Evolutionary conservation across 2,888 invertebrate species (phyloP), one percentile per base, ranked within the genome.

Genomic region (Acrobasis repandana): DNA sequence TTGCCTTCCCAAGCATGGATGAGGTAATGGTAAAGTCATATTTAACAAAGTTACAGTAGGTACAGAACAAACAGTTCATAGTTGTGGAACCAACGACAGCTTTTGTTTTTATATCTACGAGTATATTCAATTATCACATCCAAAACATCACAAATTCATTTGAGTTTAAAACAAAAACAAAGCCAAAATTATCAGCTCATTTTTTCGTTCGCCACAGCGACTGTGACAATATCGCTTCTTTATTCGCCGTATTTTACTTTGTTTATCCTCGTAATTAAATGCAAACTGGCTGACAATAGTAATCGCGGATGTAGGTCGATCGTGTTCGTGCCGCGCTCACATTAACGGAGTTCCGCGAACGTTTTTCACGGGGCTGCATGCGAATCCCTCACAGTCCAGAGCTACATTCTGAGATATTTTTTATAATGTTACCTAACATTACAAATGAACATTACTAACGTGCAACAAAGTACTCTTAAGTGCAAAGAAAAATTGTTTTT

Each of bases 301-400:
- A 63, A 63, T 59, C 60, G 54, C 64, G 75, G 75, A 85, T 83
- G 67, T 86, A 80, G 86, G 88, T 81, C 85, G 81, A 71, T 65
- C 71, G 63, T 61, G 63, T 83, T 72, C 90, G 88, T 89, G 90
- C 65, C 66, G 43, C 46, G 61, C 59, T 61, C 67, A 69, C 85
- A 80, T 90, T 90, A 85, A 88, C 88, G 83, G 85, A 88, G 66
- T 70, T 76, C 73, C 69, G 66, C 67, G 67, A 71, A 74, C 79
- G 80, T 87, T 86, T 88, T 82, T 83, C 83, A 83, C 75, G 80
- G 77, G 77, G 67, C 75, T 74, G 84, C 86, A 83, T 86, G 85
- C 80, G 74, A 81, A 83, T 85, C 81, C 74, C 76, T 75, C 77
- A 72, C 75, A 74, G 76, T 82, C 79, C 74, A 2, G 14, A 14